A percentile compares a stretch with the other conserved stretches of the same genome.
Conservation (phyloP, 2,113 vertebrate species). For the Leptodactylus fuscus region DNA sequence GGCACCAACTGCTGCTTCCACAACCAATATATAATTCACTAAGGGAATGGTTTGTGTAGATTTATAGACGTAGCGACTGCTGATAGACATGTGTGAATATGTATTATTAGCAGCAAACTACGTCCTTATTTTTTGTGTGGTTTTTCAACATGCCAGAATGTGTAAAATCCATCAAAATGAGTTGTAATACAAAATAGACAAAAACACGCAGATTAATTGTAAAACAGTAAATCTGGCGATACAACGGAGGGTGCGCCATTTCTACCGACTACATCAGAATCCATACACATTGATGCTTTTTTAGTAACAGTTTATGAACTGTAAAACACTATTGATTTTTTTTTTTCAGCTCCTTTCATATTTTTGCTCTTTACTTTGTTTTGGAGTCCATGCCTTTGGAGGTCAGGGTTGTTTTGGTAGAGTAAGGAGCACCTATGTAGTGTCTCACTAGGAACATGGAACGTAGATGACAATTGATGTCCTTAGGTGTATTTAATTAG, state of each 20-base stretch:
- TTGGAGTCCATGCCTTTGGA: too few species aligned
- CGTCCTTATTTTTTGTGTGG: neutral
- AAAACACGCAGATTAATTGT: neutral
- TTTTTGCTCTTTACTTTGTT: too few species aligned
- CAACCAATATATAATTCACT: slow-evolving; percentile 52
- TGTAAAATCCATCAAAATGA: neutral
- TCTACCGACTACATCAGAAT: neutral
- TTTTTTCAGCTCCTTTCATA: too few species aligned
- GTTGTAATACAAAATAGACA: neutral
- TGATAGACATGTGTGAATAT: neutral
- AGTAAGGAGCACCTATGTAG: too few species aligned
- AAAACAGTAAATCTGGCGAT: neutral
- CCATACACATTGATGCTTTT: neutral
- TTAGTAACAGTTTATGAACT: too few species aligned
- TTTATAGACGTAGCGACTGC: slow-evolving; percentile 18
- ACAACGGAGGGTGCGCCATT: neutral
- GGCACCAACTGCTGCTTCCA: slow-evolving; percentile 50
- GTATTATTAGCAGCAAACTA: neutral
- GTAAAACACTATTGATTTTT: too few species aligned
- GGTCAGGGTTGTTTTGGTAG: too few species aligned
- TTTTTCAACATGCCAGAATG: neutral
- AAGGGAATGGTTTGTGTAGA: slow-evolving; percentile 1
- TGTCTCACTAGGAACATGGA: too few species aligned
- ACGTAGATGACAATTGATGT: too few species aligned
- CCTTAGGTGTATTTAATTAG: too few species aligned